Evolutionary conservation across 2,113 vertebrate species (phyloP), one percentile per base, ranked within the genome.

Genomic region (Alligator mississippiensis): DNA sequence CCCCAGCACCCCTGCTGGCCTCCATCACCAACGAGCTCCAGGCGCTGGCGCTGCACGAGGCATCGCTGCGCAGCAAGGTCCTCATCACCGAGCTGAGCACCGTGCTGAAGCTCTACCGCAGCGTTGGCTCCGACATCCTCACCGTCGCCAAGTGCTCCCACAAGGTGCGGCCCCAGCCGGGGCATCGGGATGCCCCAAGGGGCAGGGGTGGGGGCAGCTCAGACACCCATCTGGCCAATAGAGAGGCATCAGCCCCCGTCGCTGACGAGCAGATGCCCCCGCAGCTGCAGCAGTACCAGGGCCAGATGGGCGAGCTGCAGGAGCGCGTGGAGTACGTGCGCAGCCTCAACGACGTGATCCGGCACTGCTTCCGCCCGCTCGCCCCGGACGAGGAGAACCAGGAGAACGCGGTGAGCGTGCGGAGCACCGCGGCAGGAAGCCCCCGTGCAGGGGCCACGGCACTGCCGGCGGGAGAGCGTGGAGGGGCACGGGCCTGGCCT

Each of bases 201-300:
- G 38, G 38, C 38, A 8, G 38, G 38, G 47, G 47, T 47, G 47
- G 47, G 47, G 47, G 47, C 47, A 47, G 47, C 47, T 47, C 47
- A 9, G 47, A 47, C 47, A 7, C 47, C 47, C 47, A 9, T 7
- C 47, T 9, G 28, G 75, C 54, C 11, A 27, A 25, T 13, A 4
- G 7, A 5, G 15, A 28, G 75, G 55, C 25, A 27, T 6, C 75
- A 30, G 64, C 28, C 64, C 16, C 27, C 7, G 55, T 9, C 1
- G 10, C 80, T 22, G 6, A 18, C 27, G 47, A 47, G 47, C 47
- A 47, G 47, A 47, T 57, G 17, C 12, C 57, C 38, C 63, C 82
- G 24, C 94, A 99, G 98, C 94, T 98, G 90, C 97, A 97, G 27
- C 89, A 96, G 60, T 98, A 96, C 90, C 95, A 84, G 28, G 96